Evolutionary conservation across 2,797 vertebrate genomes (phyloP), one percentile per base, ranked within the genome.

Genomic region (Pangasius djambal): DNA sequence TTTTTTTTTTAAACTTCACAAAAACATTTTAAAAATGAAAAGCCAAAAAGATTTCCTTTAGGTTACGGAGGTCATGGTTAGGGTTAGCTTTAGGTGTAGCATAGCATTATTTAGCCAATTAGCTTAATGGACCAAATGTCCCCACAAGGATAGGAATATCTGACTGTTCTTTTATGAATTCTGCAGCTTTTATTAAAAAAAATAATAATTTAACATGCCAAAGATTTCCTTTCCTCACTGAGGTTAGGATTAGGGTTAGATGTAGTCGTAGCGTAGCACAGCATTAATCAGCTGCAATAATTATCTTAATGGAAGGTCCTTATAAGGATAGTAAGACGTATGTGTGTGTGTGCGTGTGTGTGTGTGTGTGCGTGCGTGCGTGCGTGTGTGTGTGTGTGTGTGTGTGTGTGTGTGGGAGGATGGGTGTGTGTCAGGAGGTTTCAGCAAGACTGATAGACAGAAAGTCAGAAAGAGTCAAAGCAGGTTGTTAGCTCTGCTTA

Each of bases 391-490:
- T 5, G 70, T 22, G 40, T 44, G 72, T 48, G 72, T 48, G 72
- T 28, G 22, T 48, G 72, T 48, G 72, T 48, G 77, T 83, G 77
- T 83, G 84, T n/a, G n/a, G 40, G 48, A 15, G 77, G 12, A 83
- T 61, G 67, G 8, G 37, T 63, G 57, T 77, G 72, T 81, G 67
- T 87, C 57, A 82, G 72, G 44, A 70, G n/a, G 52, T 31, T 48
- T 72, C 61, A 74, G 86, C 40, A 63, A 48, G 83, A 74, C 67
- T 57, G 63, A 85, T 70, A 67, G 44, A 77, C 2, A 79, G 20
- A 48, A 79, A 75, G 16, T 81, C 37, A n/a, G 69, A 83, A 77
- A 79, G 78, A 61, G 79, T 50, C 3, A 40, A 87, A 82, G 44
- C 22, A 7, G 48, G 79, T 34, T 55, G 70, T 78, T 83, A 89